Evolutionary conservation across 2,797 vertebrate species (phyloP).

Genomic region (Spea hammondii): DNA sequence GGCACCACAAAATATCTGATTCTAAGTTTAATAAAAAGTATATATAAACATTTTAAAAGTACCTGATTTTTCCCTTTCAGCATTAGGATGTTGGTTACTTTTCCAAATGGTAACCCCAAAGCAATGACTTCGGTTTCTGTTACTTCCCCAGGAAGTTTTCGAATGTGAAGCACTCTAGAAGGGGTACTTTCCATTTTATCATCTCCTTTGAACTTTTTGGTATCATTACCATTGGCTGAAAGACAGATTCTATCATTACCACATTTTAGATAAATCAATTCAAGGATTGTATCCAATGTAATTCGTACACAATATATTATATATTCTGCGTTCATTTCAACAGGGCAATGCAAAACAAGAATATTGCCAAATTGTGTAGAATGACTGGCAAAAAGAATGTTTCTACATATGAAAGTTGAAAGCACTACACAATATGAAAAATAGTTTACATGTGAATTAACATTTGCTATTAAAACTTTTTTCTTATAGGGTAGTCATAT

Average conservation of each 20-base stretch:
- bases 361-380: not conserved
- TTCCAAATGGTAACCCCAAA: conserved; percentile 93
- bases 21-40: too few species aligned
- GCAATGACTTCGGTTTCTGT: conserved; percentile 96
- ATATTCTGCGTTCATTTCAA: too few species aligned
- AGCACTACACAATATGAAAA: not conserved
- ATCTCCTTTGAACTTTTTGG: conserved; percentile 92
- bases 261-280: not conserved
- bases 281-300: not conserved
- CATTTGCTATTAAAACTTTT: too few species aligned
- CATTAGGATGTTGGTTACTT: conserved; percentile 97
- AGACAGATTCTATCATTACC: not conserved
- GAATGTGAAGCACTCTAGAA: conserved; percentile 95
- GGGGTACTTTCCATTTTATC: conserved; percentile 87
- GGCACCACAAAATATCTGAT: too few species aligned
- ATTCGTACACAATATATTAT: too few species aligned
- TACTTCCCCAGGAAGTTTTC: conserved; percentile 93
- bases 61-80: conserved; percentile 99
- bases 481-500: too few species aligned
- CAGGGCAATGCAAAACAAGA: not conserved
- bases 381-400: not conserved
- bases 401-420: conserved; percentile 7
- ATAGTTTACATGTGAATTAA: too few species aligned
- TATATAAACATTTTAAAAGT: conserved; percentile 11
- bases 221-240: conserved; percentile 92